These are phyloP conservation scores for Laspeyria flexula DNA, from an alignment of 2,888 invertebrate species.

Conservation along the genomic window DNA sequence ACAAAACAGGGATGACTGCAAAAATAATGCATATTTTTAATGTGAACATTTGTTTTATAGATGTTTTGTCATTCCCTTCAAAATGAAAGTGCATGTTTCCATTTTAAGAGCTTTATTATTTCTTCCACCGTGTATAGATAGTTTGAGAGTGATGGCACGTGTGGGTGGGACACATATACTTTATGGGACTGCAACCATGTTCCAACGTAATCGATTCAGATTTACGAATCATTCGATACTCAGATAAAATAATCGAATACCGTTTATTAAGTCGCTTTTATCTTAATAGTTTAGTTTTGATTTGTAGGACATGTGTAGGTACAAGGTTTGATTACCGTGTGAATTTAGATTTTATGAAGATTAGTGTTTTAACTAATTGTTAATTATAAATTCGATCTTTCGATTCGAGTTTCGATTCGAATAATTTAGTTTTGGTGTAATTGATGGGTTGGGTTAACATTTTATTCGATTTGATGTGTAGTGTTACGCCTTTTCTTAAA, in stretches of 20 bases:
- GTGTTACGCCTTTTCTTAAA: too few species aligned
- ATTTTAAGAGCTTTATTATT: too few species aligned
- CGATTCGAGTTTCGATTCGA: constrained; percentile 1
- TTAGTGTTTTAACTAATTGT: constrained; percentile 12
- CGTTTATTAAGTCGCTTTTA: constrained; percentile 31
- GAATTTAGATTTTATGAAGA: constrained; percentile 12
- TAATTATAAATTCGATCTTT: constrained; percentile 9
- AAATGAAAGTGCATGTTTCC: too few species aligned
- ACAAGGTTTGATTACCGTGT: constrained; percentile 23
- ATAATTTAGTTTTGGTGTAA: constrained; percentile 8
- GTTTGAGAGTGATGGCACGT: constrained; percentile 30
- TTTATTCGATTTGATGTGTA: not conserved
- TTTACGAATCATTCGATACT: constrained; percentile 43
- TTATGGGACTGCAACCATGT: constrained; percentile 48
- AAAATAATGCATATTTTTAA: too few species aligned
- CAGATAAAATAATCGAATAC: constrained; percentile 38
- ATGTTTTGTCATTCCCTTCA: too few species aligned
- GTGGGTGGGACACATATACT: constrained; percentile 43
- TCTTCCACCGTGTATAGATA: not conserved
- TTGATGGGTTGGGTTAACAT: not conserved
- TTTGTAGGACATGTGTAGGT: constrained; percentile 29
- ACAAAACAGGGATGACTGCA: too few species aligned
- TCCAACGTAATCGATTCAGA: constrained; percentile 51
- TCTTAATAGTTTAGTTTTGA: constrained; percentile 27
- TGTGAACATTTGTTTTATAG: too few species aligned